Conservation (phyloP, 2,113 vertebrate species). For the Thermophis baileyi region DNA sequence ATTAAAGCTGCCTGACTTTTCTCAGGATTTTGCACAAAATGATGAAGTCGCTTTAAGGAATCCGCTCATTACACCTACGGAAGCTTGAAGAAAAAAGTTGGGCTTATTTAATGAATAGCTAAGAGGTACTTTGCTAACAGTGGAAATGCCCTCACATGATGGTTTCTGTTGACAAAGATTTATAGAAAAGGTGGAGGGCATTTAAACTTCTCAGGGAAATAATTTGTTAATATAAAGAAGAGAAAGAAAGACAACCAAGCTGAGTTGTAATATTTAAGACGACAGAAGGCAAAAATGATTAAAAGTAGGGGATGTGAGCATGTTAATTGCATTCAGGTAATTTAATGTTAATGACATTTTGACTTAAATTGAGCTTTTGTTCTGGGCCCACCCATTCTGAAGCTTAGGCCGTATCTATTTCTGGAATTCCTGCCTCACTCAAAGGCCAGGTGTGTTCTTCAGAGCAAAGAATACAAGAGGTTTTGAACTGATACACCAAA, state of each 20-base stretch:
- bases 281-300: neutral
- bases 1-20: neutral
- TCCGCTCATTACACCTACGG: neutral
- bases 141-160: neutral
- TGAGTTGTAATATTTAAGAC: neutral
- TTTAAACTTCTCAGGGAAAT: constrained; percentile 20
- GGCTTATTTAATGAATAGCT: neutral
- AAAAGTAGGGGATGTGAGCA: neutral
- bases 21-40: neutral
- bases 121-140: neutral
- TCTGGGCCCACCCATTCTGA: neutral
- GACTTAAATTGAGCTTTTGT: neutral
- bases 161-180: neutral
- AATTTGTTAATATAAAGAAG: constrained; percentile 11
- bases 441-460: neutral
- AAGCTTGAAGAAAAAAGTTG: neutral
- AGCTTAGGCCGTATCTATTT: neutral
- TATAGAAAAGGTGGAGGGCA: constrained; percentile 8
- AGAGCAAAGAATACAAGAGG: neutral
- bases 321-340: neutral
- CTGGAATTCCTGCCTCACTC: neutral
- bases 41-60: neutral
- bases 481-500: neutral
- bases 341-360: neutral
- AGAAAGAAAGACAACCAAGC: neutral